These are phyloP conservation scores for Centrocercus urophasianus DNA, from an alignment of 2,113 vertebrate species.

Conservation along the genomic window DNA sequence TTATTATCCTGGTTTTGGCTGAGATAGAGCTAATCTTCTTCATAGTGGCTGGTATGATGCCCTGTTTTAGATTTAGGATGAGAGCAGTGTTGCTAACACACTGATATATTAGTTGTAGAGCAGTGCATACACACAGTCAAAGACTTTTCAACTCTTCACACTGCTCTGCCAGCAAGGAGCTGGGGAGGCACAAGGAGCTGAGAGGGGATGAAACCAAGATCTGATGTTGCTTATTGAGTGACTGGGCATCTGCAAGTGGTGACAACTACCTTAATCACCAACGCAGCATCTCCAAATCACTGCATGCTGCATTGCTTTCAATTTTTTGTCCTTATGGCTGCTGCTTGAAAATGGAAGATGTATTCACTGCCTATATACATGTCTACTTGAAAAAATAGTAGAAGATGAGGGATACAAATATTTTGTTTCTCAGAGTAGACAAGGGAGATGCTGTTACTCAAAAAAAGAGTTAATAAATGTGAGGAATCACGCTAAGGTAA, in stretches of 20 bases:
- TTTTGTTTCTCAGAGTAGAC: background rate
- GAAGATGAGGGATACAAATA: background rate
- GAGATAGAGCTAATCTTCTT: background rate
- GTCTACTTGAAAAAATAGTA: background rate
- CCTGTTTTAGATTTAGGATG: background rate
- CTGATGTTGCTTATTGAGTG: background rate
- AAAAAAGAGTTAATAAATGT: background rate
- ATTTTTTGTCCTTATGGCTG: background rate
- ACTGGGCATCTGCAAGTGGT: background rate
- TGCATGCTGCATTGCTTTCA: background rate
- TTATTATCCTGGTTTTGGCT: background rate
- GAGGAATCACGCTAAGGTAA: background rate
- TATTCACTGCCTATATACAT: background rate
- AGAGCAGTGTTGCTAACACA: background rate
- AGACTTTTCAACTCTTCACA: background rate
- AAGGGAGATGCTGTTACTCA: background rate
- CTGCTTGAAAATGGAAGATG: background rate
- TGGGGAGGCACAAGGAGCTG: background rate
- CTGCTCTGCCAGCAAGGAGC: no score
- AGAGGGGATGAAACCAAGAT: background rate
- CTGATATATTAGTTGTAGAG: background rate
- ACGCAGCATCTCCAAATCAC: accelerated
- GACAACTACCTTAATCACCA: background rate
- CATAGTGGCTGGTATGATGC: background rate
- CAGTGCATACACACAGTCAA: background rate